Percentiles rank a stretch among this genome's conserved stretches.
Conservation (phyloP, 1,140 invertebrate species). For the Paraescarpia echinospica region DNA sequence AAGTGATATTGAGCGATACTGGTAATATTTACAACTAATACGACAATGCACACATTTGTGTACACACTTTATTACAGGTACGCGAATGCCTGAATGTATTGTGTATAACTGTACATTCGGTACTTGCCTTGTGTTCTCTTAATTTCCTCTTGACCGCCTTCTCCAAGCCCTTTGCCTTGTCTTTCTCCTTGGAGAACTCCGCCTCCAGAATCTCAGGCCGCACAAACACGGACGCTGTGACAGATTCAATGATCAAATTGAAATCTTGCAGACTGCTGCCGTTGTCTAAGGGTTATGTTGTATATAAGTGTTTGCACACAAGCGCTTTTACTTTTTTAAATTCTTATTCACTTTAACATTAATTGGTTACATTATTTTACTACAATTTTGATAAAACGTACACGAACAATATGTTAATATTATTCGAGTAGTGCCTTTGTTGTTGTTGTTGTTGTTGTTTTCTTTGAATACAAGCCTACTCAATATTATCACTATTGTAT, state of each 20-base stretch:
- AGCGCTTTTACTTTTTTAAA: no score
- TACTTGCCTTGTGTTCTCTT: constrained; percentile 10
- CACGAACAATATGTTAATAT: no score
- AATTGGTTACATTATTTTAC: no score
- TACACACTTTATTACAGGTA: neutral
- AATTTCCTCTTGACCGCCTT: neutral
- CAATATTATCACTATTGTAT: no score
- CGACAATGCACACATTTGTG: neutral
- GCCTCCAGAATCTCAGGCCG: neutral
- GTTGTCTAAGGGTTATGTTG: no score
- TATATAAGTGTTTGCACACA: no score
- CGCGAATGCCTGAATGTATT: neutral
- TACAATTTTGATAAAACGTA: no score
- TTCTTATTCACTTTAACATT: no score
- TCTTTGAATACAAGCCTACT: no score
- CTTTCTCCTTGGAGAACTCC: constrained; percentile 8
- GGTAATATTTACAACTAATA: neutral
- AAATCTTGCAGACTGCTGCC: neutral
- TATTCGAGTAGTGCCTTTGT: neutral
- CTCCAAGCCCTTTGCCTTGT: constrained; percentile 3
- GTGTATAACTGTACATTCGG: neutral
- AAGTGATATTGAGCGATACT: neutral
- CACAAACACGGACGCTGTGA: constrained; percentile 11
- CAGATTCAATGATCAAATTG: neutral
- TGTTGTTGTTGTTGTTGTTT: no score